These are phyloP conservation scores for Helicoverpa zea DNA, from an alignment of 1,140 invertebrate genomes.

Conservation along the genomic window DNA sequence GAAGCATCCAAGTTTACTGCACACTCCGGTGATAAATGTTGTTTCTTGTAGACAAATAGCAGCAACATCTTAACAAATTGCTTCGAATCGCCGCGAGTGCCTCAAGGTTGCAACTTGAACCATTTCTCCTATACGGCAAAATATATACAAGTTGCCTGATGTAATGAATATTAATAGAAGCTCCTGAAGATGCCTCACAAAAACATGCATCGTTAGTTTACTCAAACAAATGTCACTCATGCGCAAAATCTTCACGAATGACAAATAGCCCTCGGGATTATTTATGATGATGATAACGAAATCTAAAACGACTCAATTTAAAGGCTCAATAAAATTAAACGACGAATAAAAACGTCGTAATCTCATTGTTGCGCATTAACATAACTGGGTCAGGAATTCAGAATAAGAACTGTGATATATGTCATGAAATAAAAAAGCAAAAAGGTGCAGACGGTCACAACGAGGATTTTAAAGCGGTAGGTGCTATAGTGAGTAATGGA, in stretches of 20 bases:
- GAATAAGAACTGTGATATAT: constrained; percentile 35
- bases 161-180: constrained; percentile 72
- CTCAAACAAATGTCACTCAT: constrained; percentile 35
- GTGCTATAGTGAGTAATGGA: constrained; percentile 32
- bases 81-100: constrained; percentile 56
- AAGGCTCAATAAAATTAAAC: constrained; percentile 42
- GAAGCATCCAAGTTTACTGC: constrained; percentile 55
- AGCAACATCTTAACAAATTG: constrained; percentile 70
- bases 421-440: constrained; percentile 28
- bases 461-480: constrained; percentile 10
- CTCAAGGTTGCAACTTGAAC: constrained; percentile 59
- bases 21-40: constrained; percentile 66
- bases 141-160: constrained; percentile 61
- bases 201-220: constrained; percentile 54
- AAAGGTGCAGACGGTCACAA: constrained; percentile 15
- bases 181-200: constrained; percentile 48
- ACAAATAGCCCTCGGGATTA: constrained; percentile 15
- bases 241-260: constrained; percentile 6
- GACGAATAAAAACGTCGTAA: constrained; percentile 45
- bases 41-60: constrained; percentile 76
- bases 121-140: constrained; percentile 66
- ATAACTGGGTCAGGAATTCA: constrained; percentile 36
- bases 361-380: constrained; percentile 34
- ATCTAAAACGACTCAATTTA: constrained; percentile 40
- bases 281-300: constrained; percentile 23